Evolutionary conservation across 2,797 vertebrate species (phyloP).

Genomic region (Lacerta bilineata): DNA sequence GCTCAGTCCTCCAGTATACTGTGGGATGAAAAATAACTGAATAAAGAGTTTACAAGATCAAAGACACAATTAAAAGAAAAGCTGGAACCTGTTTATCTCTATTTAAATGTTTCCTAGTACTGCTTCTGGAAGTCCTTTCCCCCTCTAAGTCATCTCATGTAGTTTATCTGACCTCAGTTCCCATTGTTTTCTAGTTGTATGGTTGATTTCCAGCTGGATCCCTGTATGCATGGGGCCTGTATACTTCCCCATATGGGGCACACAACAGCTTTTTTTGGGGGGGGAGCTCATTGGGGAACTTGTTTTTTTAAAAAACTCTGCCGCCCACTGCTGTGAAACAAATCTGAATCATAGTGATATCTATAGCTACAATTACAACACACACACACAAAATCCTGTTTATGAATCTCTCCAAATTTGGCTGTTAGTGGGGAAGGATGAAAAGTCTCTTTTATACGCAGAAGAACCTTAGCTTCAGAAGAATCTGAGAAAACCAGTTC

Average conservation of each 20-base stretch:
- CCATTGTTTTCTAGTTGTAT: background rate
- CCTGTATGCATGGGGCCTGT: background rate
- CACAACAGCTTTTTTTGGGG: background rate
- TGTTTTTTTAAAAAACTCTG: background rate
- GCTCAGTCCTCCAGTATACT: background rate
- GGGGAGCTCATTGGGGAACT: background rate
- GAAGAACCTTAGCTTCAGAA: background rate
- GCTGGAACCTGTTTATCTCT: background rate
- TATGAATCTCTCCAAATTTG: background rate
- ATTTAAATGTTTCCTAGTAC: background rate
- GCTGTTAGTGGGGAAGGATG: background rate
- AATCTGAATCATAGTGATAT: background rate
- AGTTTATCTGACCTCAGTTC: background rate
- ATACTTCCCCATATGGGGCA: too few relatives aligned
- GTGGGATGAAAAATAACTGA: background rate
- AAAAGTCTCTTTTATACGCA: background rate
- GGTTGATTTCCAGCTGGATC: too few relatives aligned
- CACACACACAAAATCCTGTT: background rate
- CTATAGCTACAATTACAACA: background rate
- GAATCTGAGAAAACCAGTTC: constrained; percentile 6
- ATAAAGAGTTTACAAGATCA: constrained; percentile 5
- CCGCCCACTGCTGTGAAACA: background rate
- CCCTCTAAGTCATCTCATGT: background rate
- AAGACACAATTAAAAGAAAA: background rate
- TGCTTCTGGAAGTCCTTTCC: background rate